A percentile compares a stretch with the other conserved stretches of the same genome.
phyloP scores from a whole-genome alignment of 2,888 invertebrate genomes.

The Pogonocherus hispidulus region DNA sequence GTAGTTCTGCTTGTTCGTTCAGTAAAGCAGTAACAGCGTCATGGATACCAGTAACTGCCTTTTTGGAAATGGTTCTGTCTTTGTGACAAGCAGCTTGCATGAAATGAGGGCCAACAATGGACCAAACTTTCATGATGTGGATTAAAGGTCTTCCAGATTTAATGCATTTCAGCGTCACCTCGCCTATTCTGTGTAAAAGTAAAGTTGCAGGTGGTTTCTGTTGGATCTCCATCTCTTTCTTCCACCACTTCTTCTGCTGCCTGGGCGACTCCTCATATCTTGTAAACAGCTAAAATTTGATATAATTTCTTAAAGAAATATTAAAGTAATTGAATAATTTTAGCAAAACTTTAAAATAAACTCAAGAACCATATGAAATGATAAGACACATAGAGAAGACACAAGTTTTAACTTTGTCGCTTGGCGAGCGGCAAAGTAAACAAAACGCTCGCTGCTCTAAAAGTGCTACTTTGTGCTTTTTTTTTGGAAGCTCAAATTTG shows the following conservation, averaged over 20 bases:
- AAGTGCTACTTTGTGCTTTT: too few species aligned
- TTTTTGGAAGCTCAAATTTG: too few species aligned
- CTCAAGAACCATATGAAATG: too few species aligned
- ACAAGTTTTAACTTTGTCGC: too few species aligned
- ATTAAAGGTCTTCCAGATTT: conserved; percentile 89
- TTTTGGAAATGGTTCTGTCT: conserved; percentile 89
- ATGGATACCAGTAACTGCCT: conserved; percentile 92
- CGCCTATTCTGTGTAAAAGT: conserved; percentile 87
- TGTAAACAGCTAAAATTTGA: conserved; percentile 62
- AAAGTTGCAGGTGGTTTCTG: conserved; percentile 71
- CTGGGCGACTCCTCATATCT: conserved; percentile 66
- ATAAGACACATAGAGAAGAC: too few species aligned
- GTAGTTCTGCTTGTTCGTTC: conserved; percentile 88
- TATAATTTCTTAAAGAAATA: too few species aligned
- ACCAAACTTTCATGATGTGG: conserved; percentile 94
- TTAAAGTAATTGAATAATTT: too few species aligned
- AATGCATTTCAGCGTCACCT: conserved; percentile 89
- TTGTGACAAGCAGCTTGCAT: conserved; percentile 96
- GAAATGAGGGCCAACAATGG: conserved; percentile 91
- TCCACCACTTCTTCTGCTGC: conserved; percentile 69
- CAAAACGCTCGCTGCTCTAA: too few species aligned
- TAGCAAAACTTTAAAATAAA: too few species aligned
- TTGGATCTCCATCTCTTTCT: conserved; percentile 63
- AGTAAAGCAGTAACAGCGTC: conserved; percentile 91
- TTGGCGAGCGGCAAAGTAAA: too few species aligned